Base-by-base conservation (phyloP, 2,888 invertebrate species). In the Pomacea canaliculata region DNA sequence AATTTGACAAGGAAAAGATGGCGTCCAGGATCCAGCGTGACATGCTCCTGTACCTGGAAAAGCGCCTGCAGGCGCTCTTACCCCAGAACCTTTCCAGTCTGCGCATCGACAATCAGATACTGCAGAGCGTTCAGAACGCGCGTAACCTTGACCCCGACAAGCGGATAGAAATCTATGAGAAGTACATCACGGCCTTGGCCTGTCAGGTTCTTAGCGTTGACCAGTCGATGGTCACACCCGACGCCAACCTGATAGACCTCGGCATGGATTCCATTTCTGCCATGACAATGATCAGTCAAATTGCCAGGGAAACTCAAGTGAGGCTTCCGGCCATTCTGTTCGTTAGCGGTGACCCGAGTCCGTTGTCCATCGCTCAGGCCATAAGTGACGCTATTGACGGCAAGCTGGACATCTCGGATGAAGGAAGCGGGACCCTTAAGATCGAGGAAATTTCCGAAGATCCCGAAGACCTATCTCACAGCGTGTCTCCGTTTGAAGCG, bases 211-310 rank as follows among this genome's bases (percentile, higher is more conserved):
- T 83, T 10, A 75, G 80, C 13, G 70, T 79, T 7, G 82, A 83
- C 13, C 77, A 76, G 7, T 75, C 70, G 12, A 65, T 73, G 9
- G 60, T 83, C 12, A 71, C 78, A 0, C 37, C 70, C 46, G 80
- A 82, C 19, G 72, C 77, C 16, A 76, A 69, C 27, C 78, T 84
- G 23, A 73, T 80, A 16, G 79, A 78, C 23, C 68, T 82, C 18
- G 85, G 83, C 13, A 77, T 84, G 66, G 85, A 85, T 71, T 85
- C 85, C n/a, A 83, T 85, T 79, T 76, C 81, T n/a, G 83, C 82
- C 18, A 83, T 83, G 81, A 80, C 81, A 37, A 78, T 79, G 70
- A 80, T 78, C 23, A 78, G 73, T 23, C 74, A 81, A 65, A 78
- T 81, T 8, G 73, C 78, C 56, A 72, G 71, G 51, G 78, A 78